phyloP scores from a whole-genome alignment of 1,140 invertebrate genomes.

The Drosophila persimilis region DNA sequence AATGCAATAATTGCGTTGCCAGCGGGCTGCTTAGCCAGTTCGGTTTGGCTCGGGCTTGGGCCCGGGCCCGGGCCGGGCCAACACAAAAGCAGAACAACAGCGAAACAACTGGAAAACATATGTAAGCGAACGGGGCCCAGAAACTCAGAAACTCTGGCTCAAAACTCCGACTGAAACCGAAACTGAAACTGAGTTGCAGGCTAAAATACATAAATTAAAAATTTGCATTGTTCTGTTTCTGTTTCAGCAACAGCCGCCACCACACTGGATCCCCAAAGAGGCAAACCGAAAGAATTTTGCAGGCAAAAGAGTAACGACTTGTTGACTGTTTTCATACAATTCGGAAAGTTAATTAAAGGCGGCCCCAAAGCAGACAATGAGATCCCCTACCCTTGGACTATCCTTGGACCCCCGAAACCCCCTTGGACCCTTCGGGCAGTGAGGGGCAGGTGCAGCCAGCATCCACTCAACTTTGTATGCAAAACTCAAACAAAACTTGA shows the following conservation, averaged over 20 bases:
- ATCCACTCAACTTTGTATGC: constrained; percentile 45
- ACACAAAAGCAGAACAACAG: constrained; percentile 57
- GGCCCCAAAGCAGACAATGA: constrained; percentile 77
- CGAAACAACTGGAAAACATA: constrained; percentile 72
- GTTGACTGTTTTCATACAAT: constrained; percentile 81
- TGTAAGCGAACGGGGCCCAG: constrained; percentile 59
- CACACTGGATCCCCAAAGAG: too few relatives aligned
- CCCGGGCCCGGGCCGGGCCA: background rate
- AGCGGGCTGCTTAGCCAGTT: constrained; percentile 61
- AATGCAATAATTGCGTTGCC: constrained; percentile 82
- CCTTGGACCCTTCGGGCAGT: constrained; percentile 19
- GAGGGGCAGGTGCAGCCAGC: constrained; percentile 61
- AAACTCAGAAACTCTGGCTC: constrained; percentile 9
- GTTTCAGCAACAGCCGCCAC: constrained; percentile 30
- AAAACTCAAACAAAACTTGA: constrained; percentile 47
- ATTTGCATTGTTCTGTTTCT: constrained; percentile 82
- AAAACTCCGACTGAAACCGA: constrained; percentile 10
- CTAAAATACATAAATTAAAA: constrained; percentile 82
- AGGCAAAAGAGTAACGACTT: constrained; percentile 74
- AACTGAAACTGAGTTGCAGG: constrained; percentile 59
- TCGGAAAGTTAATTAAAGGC: constrained; percentile 82
- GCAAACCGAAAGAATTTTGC: constrained; percentile 35
- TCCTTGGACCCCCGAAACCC: background rate
- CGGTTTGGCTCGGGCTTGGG: constrained; percentile 4
- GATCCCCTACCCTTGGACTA: constrained; percentile 33